Evolutionary conservation across 2,888 invertebrate species (phyloP).

Genomic region (Papilio gigon): DNA sequence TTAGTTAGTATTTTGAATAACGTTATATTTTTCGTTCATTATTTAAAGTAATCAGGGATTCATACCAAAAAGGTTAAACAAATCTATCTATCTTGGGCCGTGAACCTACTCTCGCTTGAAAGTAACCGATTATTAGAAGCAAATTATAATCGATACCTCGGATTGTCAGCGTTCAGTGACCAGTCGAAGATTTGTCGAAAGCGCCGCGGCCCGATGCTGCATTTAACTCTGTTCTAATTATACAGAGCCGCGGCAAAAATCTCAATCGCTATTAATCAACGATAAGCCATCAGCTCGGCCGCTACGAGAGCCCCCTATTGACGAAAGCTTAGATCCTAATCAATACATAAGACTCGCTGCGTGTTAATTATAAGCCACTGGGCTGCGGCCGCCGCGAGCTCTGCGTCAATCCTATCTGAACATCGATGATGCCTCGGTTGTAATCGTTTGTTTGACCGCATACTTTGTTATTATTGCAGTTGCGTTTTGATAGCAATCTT

Average conservation of each 20-base stretch:
- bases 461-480: conserved; percentile 68
- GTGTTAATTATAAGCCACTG: conserved; percentile 83
- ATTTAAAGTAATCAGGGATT: not conserved
- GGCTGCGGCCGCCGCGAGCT: conserved; percentile 69
- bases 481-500: conserved; percentile 54
- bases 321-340: conserved; percentile 83
- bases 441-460: conserved; percentile 69
- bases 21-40: no score
- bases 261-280: conserved; percentile 80
- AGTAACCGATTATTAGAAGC: conserved; percentile 53
- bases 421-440: conserved; percentile 69
- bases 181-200: conserved; percentile 73
- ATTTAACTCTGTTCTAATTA: conserved; percentile 75
- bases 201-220: conserved; percentile 59
- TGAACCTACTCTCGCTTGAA: conserved; percentile 1
- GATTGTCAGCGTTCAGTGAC: conserved; percentile 67
- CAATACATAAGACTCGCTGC: conserved; percentile 81
- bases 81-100: not conserved
- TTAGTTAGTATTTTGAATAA: no score
- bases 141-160: conserved; percentile 52
- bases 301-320: conserved; percentile 79
- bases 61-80: conserved; percentile 10
- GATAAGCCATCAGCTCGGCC: conserved; percentile 73
- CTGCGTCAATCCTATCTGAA: conserved; percentile 71
- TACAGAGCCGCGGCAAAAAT: conserved; percentile 71